These are phyloP conservation scores for Galerucella calmariensis DNA, from an alignment of 2,888 invertebrate species.

Conservation along the genomic window DNA sequence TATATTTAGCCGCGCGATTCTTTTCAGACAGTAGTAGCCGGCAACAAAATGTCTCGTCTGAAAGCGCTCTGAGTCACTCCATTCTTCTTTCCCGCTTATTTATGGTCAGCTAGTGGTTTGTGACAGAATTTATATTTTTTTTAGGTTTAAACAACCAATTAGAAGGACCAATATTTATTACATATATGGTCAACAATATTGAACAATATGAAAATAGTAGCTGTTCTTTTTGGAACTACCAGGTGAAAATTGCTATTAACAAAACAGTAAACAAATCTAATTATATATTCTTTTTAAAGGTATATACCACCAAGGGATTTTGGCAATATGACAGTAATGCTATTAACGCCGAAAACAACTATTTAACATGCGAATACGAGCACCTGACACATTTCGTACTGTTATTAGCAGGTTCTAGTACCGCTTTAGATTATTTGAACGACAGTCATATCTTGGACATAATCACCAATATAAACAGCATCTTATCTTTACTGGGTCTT, in stretches of 20 bases:
- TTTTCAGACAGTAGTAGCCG: too few relatives aligned
- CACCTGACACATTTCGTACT: slow-evolving; percentile 73
- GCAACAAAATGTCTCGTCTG: too few relatives aligned
- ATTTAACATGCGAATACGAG: slow-evolving; percentile 67
- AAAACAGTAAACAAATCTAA: background rate
- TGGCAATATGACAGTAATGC: slow-evolving; percentile 63
- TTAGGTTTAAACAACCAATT: slow-evolving; percentile 69
- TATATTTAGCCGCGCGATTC: too few relatives aligned
- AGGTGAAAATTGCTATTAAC: slow-evolving; percentile 21
- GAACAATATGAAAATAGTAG: slow-evolving; percentile 39
- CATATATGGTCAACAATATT: slow-evolving; percentile 62
- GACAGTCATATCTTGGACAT: slow-evolving; percentile 47
- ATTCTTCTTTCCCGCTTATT: too few relatives aligned
- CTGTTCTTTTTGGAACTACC: slow-evolving; percentile 53
- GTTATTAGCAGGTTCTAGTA: slow-evolving; percentile 62
- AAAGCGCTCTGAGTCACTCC: too few relatives aligned
- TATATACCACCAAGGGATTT: slow-evolving; percentile 46
- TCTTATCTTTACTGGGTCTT: slow-evolving; percentile 67
- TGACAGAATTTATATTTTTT: slow-evolving; percentile 15
- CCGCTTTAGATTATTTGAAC: slow-evolving; percentile 54
- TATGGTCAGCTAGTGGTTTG: too few relatives aligned
- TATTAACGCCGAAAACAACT: slow-evolving; percentile 8
- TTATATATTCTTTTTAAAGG: background rate
- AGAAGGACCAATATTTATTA: slow-evolving; percentile 66
- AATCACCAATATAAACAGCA: slow-evolving; percentile 69